These are phyloP conservation scores for Epirrita christyi DNA, from an alignment of 2,888 invertebrate genomes.

Conservation along the genomic window DNA sequence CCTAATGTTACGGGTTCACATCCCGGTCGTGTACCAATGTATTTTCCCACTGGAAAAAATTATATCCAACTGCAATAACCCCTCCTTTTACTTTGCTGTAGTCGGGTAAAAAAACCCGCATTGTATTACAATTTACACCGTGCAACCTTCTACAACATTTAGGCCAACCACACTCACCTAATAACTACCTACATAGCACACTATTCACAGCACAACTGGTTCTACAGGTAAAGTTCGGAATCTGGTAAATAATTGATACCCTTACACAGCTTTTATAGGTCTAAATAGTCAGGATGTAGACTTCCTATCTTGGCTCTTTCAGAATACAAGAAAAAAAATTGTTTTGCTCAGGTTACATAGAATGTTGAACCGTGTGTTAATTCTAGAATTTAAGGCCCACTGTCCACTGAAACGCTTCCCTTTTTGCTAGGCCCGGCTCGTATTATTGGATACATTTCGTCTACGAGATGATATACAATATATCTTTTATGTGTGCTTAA, in stretches of 20 bases:
- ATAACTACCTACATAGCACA: background rate
- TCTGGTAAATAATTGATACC: conserved; percentile 34
- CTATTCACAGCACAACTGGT: conserved; percentile 22
- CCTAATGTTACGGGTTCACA: too few relatives aligned
- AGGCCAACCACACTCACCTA: conserved; percentile 11
- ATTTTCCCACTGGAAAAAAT: too few relatives aligned
- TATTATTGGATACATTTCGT: too few relatives aligned
- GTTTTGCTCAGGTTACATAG: too few relatives aligned
- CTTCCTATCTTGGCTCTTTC: conserved; percentile 40
- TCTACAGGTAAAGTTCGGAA: conserved; percentile 21
- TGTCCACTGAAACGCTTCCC: too few relatives aligned
- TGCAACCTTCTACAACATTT: conserved; percentile 11
- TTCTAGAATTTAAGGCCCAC: too few relatives aligned
- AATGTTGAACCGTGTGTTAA: background rate
- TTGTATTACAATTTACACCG: background rate
- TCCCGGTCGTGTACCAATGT: too few relatives aligned
- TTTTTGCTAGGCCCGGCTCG: too few relatives aligned
- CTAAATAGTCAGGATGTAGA: conserved; percentile 37
- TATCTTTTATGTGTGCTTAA: too few relatives aligned
- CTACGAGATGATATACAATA: too few relatives aligned
- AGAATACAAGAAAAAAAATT: conserved; percentile 2
- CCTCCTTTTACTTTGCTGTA: too few relatives aligned
- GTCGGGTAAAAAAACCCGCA: background rate
- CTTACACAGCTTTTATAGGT: conserved; percentile 36
- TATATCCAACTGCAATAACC: too few relatives aligned